Conservation (phyloP, 2,797 vertebrate genomes). For the Pangasius sanitwongsei region DNA sequence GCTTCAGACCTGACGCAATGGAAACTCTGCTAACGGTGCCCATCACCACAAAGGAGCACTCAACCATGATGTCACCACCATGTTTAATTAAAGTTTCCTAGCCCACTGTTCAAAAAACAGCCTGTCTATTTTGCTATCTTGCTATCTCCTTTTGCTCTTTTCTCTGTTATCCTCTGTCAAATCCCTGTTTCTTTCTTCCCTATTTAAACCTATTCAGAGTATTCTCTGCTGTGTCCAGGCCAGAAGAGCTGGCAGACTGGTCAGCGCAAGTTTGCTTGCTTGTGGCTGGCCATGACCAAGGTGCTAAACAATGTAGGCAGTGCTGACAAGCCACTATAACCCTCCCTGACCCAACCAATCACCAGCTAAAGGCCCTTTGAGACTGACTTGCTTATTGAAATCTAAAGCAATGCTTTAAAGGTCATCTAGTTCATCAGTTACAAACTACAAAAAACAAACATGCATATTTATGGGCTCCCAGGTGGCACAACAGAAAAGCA, state of each 20-base stretch:
- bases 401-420: not conserved
- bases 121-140: slow-evolving; percentile 4
- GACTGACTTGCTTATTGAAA: not conserved
- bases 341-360: slow-evolving; percentile 2
- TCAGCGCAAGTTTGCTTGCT: slow-evolving; percentile 12
- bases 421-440: not conserved
- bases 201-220: slow-evolving; percentile 9
- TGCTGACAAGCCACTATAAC: slow-evolving; percentile 22
- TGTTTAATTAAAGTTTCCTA: slow-evolving; percentile 49
- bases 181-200: not conserved
- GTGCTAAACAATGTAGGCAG: slow-evolving; percentile 37
- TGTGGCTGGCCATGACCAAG: slow-evolving; percentile 26
- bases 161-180: not conserved
- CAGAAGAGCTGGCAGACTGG: slow-evolving; percentile 29
- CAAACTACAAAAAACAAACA: not conserved
- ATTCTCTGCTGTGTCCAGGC: slow-evolving; percentile 4
- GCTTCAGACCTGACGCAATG: slow-evolving; percentile 60
- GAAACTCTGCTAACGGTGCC: slow-evolving; percentile 61
- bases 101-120: slow-evolving; percentile 22
- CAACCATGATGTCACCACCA: slow-evolving; percentile 49
- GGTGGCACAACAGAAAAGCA: not conserved
- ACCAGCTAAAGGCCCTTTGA: not conserved
- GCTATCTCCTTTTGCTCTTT: not conserved
- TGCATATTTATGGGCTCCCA: not conserved
- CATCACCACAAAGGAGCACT: slow-evolving; percentile 54